These are phyloP conservation scores for Camponotus pennsylvanicus DNA, from an alignment of 1,140 invertebrate species.

Conservation along the genomic window DNA sequence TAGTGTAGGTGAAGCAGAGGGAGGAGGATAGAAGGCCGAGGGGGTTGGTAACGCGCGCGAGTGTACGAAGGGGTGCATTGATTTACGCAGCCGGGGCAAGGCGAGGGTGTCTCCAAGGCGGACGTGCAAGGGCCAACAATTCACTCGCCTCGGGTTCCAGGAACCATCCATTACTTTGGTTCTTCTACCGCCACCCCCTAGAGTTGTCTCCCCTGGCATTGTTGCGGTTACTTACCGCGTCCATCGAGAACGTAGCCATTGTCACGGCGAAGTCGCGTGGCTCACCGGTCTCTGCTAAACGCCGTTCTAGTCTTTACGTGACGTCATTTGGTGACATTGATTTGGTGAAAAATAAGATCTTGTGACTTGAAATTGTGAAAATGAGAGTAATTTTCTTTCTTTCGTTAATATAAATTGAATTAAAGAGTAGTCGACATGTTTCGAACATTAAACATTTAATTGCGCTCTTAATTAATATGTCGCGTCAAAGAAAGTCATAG, in stretches of 20 bases:
- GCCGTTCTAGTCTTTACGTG: conserved; percentile 22
- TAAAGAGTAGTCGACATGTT: not conserved
- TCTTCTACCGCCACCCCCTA: conserved; percentile 63
- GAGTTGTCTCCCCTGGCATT: conserved; percentile 74
- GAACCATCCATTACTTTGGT: conserved; percentile 84
- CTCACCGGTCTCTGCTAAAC: conserved; percentile 43
- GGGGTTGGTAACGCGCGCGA: conserved; percentile 69
- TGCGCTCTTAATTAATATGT: no score
- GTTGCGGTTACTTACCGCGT: conserved; percentile 83
- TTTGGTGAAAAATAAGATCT: not conserved
- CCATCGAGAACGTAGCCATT: conserved; percentile 57
- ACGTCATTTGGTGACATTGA: conserved; percentile 16
- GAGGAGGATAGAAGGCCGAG: conserved; percentile 41
- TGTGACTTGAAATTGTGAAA: not conserved
- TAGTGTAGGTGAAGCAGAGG: conserved; percentile 45
- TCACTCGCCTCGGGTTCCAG: conserved; percentile 84
- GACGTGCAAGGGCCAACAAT: conserved; percentile 84
- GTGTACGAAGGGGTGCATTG: conserved; percentile 81
- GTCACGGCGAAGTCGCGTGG: conserved; percentile 53
- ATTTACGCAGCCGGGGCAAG: conserved; percentile 82
- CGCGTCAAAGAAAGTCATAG: no score
- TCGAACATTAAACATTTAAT: no score
- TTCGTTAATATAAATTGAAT: not conserved
- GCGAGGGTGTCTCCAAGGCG: conserved; percentile 83
- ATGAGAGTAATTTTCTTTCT: not conserved